A percentile compares a stretch with the other conserved stretches of the same genome.
phyloP scores from a whole-genome alignment of 2,113 vertebrate genomes.

The Stomatorhinus ivindoensis region DNA sequence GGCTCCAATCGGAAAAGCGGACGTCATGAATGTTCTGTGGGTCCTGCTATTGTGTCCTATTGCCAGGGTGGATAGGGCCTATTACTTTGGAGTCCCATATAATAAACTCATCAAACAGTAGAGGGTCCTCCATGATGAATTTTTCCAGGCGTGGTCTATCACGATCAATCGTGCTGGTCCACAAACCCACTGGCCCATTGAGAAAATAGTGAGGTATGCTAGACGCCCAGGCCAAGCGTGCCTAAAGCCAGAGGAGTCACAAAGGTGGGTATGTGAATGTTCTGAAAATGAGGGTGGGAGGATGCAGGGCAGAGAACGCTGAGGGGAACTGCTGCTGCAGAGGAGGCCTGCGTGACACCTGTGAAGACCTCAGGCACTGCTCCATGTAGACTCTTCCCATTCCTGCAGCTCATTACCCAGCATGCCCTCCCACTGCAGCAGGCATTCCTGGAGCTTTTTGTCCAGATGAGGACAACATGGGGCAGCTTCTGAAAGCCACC shows the following conservation, averaged over 20 bases:
- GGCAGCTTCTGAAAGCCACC: neutral
- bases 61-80: neutral
- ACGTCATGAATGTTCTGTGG: neutral
- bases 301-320: neutral
- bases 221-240: neutral
- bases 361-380: neutral
- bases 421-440: neutral
- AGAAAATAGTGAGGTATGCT: neutral
- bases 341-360: neutral
- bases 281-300: neutral
- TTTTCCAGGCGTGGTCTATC: neutral
- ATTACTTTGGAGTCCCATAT: neutral
- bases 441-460: neutral
- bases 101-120: neutral
- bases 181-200: neutral
- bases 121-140: neutral
- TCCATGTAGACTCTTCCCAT: neutral
- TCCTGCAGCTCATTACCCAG: neutral
- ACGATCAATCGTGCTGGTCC: neutral
- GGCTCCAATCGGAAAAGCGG: neutral
- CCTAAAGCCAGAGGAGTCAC: neutral
- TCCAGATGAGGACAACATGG: neutral
- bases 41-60: neutral
- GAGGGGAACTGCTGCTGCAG: neutral
- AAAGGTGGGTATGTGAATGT: neutral